phyloP scores from a whole-genome alignment of 92 coral and sea anemone genomes.

The Parazoanthus darwini region DNA sequence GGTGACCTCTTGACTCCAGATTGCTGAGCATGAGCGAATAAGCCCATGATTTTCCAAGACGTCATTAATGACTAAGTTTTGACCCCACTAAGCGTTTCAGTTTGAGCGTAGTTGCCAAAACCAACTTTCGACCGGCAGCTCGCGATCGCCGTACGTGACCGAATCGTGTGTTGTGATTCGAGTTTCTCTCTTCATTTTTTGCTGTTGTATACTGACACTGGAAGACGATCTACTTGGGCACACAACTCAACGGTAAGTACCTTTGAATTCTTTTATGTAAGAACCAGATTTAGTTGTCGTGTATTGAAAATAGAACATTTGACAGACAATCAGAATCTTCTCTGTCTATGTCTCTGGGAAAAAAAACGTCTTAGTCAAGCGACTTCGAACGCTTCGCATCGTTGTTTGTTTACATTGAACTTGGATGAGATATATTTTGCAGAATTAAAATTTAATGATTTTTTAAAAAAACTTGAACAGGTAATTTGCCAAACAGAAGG shows the following conservation, averaged over 20 bases:
- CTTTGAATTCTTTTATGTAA: not conserved
- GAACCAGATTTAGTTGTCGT: not conserved
- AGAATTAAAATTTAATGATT: conserved; percentile 12
- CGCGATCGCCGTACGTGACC: not conserved
- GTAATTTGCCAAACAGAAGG: conserved; percentile 26
- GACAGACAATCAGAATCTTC: not conserved
- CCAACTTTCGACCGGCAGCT: not conserved
- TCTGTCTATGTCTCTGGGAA: not conserved
- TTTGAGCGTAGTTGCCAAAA: conserved; percentile 15
- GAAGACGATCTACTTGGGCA: not conserved
- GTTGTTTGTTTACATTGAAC: not conserved
- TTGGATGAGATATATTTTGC: conserved; percentile 2
- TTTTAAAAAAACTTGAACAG: conserved; percentile 11
- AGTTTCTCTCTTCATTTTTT: not conserved
- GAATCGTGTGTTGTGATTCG: not conserved
- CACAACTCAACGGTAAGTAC: conserved; percentile 33
- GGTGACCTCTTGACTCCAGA: conserved; percentile 41
- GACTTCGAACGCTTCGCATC: not conserved
- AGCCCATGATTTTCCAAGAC: conserved; percentile 8
- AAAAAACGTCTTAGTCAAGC: not conserved
- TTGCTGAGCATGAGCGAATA: conserved; percentile 38
- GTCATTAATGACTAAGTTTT: conserved; percentile 32
- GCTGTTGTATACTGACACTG: not conserved
- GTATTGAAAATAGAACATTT: not conserved
- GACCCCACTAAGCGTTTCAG: conserved; percentile 8